Conservation (phyloP, 2,888 invertebrate genomes). For the Andrena dorsata region DNA sequence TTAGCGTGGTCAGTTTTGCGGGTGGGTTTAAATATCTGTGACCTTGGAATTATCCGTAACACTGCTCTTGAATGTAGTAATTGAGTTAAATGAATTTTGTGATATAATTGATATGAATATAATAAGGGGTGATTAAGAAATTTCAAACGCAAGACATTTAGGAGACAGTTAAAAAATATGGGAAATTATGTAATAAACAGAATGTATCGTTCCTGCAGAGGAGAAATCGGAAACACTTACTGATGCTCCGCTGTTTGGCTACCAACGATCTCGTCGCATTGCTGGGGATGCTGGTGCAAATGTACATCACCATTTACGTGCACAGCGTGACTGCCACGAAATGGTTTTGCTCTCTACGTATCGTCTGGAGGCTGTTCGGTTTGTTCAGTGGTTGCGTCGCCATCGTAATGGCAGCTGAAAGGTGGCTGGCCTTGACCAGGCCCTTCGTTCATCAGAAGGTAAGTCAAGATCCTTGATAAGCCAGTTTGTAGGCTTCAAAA, state of each 20-base stretch:
- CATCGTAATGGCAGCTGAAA: conserved; percentile 94
- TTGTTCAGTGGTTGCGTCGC: conserved; percentile 95
- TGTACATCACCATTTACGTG: conserved; percentile 87
- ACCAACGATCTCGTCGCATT: conserved; percentile 92
- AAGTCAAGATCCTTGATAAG: conserved; percentile 72
- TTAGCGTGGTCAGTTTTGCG: neutral
- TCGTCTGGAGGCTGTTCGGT: conserved; percentile 93
- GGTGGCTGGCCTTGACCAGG: conserved; percentile 94
- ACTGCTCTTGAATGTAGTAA: neutral
- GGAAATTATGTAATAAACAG: neutral
- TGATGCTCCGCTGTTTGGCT: conserved; percentile 92
- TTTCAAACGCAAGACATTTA: neutral
- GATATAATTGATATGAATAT: neutral
- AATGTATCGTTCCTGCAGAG: conserved; percentile 83
- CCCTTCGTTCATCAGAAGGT: conserved; percentile 96
- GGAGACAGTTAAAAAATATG: neutral
- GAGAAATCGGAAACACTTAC: conserved; percentile 92
- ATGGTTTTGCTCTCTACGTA: conserved; percentile 89
- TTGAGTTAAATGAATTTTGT: no score
- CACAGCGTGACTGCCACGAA: conserved; percentile 85
- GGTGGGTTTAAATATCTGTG: neutral
- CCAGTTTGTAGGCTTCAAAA: neutral
- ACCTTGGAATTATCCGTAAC: neutral
- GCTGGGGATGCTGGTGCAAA: conserved; percentile 91
- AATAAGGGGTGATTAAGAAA: neutral